Base-by-base conservation (phyloP, 2,888 invertebrate species). In the Lycocerus yunnanus region DNA sequence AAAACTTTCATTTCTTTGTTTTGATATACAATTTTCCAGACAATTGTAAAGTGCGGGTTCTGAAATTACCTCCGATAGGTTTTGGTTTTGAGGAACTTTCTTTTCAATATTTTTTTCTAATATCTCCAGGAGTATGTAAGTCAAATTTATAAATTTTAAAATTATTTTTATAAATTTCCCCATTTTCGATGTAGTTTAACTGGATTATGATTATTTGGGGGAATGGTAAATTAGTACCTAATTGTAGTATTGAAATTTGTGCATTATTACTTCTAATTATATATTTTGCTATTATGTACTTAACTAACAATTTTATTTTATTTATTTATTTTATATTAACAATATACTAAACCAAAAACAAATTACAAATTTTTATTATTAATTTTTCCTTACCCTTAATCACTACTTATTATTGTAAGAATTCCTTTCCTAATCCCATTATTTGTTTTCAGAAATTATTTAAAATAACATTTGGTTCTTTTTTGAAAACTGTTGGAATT, bases 401-500 rank as follows among this genome's bases (percentile, higher is more conserved):
- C 15, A 58, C 13, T 18, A 63, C 16, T 18, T 63, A 18, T 63
- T 63, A 63, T 63, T 63, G 18, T 60, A 9, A 63, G 13, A 27
- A 20, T 63, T n/a, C 61, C n/a, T 63, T 18, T 18, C 74, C 73
- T 77, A 72, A 74, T 69, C 68, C 74, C 59, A 61, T 63, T 72
- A 76, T 75, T 78, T 73, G 69, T 70, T 81, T 82, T 71, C 84
- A 85, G 85, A 82, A 83, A 69, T 74, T 80, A 63, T 77, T 80
- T 72, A 78, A 78, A 73, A 72, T 80, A 69, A 13, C 69, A 10
- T 67, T 69, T 15, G 13, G 63, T 60, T 63, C 58, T 24, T 13
- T 80, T 73, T 80, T 76, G 65, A 84, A 85, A 80, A 83, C 83
- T 68, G 80, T 82, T 67, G 68, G 84, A 68, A 80, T 85, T 69